These are phyloP conservation scores for Pseudomyrmex flavicornis DNA, from an alignment of 1,140 invertebrate genomes.

Conservation along the genomic window DNA sequence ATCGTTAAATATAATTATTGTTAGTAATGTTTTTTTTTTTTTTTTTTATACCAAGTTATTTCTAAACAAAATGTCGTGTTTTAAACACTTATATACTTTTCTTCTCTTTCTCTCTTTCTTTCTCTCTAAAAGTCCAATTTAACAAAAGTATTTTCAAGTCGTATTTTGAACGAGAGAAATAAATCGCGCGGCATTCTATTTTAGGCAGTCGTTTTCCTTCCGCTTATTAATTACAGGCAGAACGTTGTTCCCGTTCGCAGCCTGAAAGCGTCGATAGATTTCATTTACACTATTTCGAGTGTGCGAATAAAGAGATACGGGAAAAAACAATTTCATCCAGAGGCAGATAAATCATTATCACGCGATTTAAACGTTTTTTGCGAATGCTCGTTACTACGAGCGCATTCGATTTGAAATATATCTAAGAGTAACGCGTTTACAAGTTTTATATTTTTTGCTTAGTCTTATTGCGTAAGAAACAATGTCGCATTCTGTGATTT, in stretches of 20 bases:
- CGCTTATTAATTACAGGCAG: conserved; percentile 62
- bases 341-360: conserved; percentile 25
- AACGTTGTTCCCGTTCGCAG: conserved; percentile 62
- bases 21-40: neutral
- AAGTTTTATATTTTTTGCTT: conserved; percentile 10
- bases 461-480: neutral
- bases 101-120: no score
- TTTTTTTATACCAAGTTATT: no score
- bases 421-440: no score
- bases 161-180: conserved; percentile 29
- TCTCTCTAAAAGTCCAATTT: neutral
- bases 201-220: conserved; percentile 62
- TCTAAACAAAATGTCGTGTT: conserved; percentile 23
- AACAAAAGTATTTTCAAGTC: conserved; percentile 2
- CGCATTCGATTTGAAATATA: neutral
- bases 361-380: conserved; percentile 8
- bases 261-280: conserved; percentile 55
- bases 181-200: conserved; percentile 47
- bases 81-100: conserved; percentile 34
- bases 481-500: neutral
- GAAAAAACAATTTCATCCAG: conserved; percentile 7
- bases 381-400: neutral
- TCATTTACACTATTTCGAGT: conserved; percentile 42
- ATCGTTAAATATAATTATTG: conserved; percentile 28
- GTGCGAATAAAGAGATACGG: conserved; percentile 1